Conservation (phyloP, 2,888 invertebrate genomes). For the Matsumyia berberina region DNA sequence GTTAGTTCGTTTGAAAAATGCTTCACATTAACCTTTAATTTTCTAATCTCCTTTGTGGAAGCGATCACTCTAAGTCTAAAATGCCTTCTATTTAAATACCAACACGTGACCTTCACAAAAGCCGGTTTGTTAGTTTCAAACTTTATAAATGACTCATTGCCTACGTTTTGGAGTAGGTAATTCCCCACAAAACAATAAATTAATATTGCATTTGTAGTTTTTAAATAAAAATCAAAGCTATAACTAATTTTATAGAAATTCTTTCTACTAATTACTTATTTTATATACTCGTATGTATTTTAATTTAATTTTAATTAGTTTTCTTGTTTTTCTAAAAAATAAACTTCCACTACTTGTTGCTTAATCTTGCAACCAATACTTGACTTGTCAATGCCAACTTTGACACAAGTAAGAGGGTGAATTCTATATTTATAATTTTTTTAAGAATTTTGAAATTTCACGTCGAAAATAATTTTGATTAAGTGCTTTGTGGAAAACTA, state of each 20-base stretch:
- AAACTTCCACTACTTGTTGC: no score
- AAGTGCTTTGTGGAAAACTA: neutral
- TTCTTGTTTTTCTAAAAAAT: neutral
- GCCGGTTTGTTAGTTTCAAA: neutral
- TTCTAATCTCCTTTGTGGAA: neutral
- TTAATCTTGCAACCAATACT: neutral
- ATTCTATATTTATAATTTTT: slow-evolving; percentile 2
- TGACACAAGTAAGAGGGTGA: neutral
- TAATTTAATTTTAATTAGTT: neutral
- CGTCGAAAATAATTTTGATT: neutral
- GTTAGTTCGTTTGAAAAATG: no score
- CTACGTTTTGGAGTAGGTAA: neutral
- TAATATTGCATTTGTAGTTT: neutral
- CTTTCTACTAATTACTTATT: neutral
- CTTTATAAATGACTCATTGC: neutral
- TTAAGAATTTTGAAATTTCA: neutral
- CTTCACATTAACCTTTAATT: no score
- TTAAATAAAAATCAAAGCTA: neutral
- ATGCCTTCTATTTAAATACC: neutral
- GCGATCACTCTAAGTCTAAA: neutral
- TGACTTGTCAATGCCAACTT: slow-evolving; percentile 1
- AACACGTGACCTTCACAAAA: slow-evolving; percentile 1
- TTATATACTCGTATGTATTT: neutral
- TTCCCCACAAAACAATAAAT: neutral
- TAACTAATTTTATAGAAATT: neutral